Evolutionary conservation across 2,888 invertebrate species (phyloP).

Genomic region (Phaedon cochleariae): DNA sequence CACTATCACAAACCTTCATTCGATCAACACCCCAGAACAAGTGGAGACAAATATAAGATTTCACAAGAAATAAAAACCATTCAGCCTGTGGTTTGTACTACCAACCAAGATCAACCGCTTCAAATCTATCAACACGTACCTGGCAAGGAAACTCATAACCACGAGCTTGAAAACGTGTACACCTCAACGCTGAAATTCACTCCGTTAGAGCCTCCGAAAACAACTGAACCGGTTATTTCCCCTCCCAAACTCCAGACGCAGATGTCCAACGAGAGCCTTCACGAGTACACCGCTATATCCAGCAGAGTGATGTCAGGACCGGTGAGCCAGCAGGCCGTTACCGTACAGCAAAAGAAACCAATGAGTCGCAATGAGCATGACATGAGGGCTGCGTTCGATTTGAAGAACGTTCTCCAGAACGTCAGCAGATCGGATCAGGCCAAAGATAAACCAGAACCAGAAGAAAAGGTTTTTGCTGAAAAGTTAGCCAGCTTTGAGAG

Average conservation of each 20-base stretch:
- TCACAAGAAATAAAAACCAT: not conserved
- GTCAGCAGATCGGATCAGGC: constrained; percentile 33
- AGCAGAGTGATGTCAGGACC: constrained; percentile 81
- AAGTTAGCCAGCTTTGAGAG: constrained; percentile 1
- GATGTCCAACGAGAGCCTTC: constrained; percentile 55
- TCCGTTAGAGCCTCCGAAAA: constrained; percentile 21
- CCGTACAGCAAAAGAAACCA: constrained; percentile 65
- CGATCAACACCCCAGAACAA: not conserved
- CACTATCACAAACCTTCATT: not conserved
- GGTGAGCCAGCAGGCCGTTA: constrained; percentile 76
- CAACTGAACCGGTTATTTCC: constrained; percentile 33
- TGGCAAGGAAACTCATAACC: constrained; percentile 24
- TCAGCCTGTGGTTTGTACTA: not conserved
- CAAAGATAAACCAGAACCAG: not conserved
- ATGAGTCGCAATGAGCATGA: constrained; percentile 68
- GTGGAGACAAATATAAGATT: not conserved
- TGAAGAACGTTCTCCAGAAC: constrained; percentile 69
- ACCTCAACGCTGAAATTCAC: constrained; percentile 47
- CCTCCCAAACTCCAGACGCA: constrained; percentile 52
- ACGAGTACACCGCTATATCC: constrained; percentile 69
- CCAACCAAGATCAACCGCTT: constrained; percentile 13
- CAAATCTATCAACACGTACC: constrained; percentile 40
- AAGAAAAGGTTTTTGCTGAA: not conserved
- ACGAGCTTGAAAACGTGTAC: constrained; percentile 38
- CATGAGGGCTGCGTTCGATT: constrained; percentile 64